Evolutionary conservation across 2,888 invertebrate species (phyloP).

Genomic region (Mythimna impura): DNA sequence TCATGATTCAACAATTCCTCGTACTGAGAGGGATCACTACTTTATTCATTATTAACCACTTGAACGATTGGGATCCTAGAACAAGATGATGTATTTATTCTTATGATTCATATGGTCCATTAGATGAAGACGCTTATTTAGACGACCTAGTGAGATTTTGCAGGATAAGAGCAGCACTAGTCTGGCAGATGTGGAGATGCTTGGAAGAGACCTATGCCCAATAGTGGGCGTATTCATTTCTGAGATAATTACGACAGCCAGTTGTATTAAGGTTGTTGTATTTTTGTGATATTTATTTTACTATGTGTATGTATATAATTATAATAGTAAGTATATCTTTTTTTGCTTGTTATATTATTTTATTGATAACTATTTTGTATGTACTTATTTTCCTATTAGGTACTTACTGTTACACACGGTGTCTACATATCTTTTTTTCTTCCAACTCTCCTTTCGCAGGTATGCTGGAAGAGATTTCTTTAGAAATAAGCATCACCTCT

Average conservation of each 20-base stretch:
- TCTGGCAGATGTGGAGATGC: neutral
- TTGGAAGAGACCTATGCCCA: neutral
- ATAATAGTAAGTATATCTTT: no score
- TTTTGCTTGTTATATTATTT: no score
- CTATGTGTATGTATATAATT: no score
- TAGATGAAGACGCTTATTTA: neutral
- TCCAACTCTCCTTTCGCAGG: no score
- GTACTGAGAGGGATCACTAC: conserved; percentile 13
- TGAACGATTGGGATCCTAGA: conserved; percentile 35
- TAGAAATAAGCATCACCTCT: no score
- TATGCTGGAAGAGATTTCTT: no score
- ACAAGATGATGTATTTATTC: conserved; percentile 14
- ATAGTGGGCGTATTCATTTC: neutral
- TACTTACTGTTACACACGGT: no score
- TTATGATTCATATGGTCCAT: conserved; percentile 29
- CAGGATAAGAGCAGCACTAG: neutral
- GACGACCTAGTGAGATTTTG: neutral
- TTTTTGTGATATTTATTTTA: no score
- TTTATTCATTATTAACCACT: conserved; percentile 40
- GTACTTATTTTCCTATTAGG: no score
- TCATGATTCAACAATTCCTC: conserved; percentile 44
- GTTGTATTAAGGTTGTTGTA: no score
- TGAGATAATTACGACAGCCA: neutral
- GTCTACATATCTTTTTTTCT: no score
- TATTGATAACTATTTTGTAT: no score